A percentile compares a stretch with the other conserved stretches of the same genome.
These are phyloP conservation scores for Phymanthus crucifer DNA, from an alignment of 92 coral and sea anemone genomes.

Conservation along the genomic window DNA sequence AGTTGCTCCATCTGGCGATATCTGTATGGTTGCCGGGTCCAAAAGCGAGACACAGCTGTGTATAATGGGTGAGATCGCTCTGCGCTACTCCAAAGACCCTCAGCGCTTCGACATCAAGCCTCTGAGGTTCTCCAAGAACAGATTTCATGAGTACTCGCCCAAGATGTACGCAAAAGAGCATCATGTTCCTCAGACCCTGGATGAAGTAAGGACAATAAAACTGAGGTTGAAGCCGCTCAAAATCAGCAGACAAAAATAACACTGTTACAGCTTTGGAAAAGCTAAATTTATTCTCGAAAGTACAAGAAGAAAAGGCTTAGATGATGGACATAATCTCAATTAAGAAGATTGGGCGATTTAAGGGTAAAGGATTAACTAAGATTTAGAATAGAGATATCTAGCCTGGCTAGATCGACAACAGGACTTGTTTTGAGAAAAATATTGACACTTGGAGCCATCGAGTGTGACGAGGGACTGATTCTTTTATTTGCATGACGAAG, in stretches of 20 bases:
- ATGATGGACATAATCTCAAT: neutral
- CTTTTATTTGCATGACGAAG: neutral
- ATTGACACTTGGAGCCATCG: neutral
- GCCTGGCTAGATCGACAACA: neutral
- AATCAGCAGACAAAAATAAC: slow-evolving; percentile 39
- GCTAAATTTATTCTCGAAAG: neutral
- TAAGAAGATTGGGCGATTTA: neutral
- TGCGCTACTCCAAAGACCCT: slow-evolving; percentile 68
- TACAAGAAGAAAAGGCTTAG: neutral
- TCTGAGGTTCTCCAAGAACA: slow-evolving; percentile 59
- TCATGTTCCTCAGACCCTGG: slow-evolving; percentile 67
- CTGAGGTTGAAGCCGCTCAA: slow-evolving; percentile 62
- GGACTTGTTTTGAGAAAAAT: neutral
- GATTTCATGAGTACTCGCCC: slow-evolving; percentile 65
- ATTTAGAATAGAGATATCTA: neutral
- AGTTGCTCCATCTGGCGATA: slow-evolving; percentile 68
- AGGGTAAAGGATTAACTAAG: neutral
- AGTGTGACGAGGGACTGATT: neutral
- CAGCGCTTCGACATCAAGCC: slow-evolving; percentile 74
- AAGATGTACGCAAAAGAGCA: slow-evolving; percentile 71
- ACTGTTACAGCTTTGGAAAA: neutral
- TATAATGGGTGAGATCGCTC: slow-evolving; percentile 83
- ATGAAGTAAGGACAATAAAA: slow-evolving; percentile 71
- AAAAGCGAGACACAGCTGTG: slow-evolving; percentile 81
- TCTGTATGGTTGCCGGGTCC: slow-evolving; percentile 82